phyloP scores from a whole-genome alignment of 2,888 invertebrate genomes.

The Nebria salina region DNA sequence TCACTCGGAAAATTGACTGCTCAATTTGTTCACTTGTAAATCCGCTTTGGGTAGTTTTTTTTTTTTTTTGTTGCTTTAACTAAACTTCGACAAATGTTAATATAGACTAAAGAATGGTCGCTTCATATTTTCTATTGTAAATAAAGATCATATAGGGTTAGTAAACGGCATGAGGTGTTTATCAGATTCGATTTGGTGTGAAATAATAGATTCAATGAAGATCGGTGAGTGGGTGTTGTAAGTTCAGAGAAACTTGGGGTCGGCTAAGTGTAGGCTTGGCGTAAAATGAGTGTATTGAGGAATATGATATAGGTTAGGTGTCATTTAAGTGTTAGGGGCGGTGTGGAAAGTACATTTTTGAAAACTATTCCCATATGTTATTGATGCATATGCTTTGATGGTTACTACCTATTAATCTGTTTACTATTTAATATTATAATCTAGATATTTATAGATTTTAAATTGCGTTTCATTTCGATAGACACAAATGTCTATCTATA shows the following conservation, averaged over 20 bases:
- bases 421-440: too few species aligned
- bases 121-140: background rate
- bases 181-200: background rate
- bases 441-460: too few species aligned
- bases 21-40: constrained; percentile 19
- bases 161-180: background rate
- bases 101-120: background rate
- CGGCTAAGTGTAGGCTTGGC: background rate
- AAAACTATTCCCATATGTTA: background rate
- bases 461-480: too few species aligned
- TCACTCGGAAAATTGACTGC: constrained; percentile 8
- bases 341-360: background rate
- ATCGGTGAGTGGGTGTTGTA: background rate
- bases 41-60: background rate
- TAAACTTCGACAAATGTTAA: too few species aligned
- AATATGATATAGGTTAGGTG: background rate
- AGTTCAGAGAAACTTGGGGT: background rate
- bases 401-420: too few species aligned
- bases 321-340: background rate
- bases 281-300: background rate
- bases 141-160: background rate
- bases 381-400: background rate
- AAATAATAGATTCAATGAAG: background rate
- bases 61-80: too few species aligned
- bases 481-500: too few species aligned